Percentiles rank a stretch among this genome's conserved stretches.
These are phyloP conservation scores for Galeopsomyia nigrocyanea DNA, from an alignment of 2,888 invertebrate genomes.

Conservation along the genomic window DNA sequence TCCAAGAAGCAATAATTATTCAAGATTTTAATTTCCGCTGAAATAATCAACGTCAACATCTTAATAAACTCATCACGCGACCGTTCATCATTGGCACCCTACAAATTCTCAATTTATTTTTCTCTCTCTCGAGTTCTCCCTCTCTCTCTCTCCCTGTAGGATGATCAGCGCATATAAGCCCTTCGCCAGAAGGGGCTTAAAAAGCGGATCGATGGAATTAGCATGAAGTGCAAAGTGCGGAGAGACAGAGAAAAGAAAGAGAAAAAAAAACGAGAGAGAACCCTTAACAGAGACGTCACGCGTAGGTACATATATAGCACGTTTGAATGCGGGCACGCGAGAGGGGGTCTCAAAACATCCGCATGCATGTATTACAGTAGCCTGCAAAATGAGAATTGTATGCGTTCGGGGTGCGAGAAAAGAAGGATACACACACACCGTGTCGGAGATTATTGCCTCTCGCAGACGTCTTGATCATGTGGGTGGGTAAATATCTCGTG, in stretches of 20 bases:
- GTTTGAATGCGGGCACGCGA: conserved; percentile 35
- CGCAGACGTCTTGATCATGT: no score
- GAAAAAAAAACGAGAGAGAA: not conserved
- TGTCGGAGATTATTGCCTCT: no score
- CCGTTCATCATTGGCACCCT: not conserved
- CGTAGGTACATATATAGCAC: not conserved
- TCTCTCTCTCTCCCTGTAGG: not conserved
- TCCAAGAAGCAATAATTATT: no score
- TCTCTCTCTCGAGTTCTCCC: conserved; percentile 20
- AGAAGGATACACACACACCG: no score
- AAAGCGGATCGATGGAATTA: conserved; percentile 60
- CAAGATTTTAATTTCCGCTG: no score
- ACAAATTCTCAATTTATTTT: conserved; percentile 31
- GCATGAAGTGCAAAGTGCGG: conserved; percentile 58
- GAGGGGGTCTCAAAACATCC: conserved; percentile 5
- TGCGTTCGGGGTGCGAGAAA: not conserved
- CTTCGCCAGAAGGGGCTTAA: conserved; percentile 49
- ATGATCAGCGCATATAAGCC: conserved; percentile 2
- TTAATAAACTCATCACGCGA: no score
- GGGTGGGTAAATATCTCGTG: no score
- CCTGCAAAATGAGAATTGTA: conserved; percentile 24
- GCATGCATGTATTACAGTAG: no score
- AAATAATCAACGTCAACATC: no score
- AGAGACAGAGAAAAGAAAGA: not conserved
- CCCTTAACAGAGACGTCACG: conserved; percentile 24